Evolutionary conservation across 2,113 vertebrate species (phyloP), one percentile per base, ranked within the genome.

Genomic region (Colossoma macropomum): DNA sequence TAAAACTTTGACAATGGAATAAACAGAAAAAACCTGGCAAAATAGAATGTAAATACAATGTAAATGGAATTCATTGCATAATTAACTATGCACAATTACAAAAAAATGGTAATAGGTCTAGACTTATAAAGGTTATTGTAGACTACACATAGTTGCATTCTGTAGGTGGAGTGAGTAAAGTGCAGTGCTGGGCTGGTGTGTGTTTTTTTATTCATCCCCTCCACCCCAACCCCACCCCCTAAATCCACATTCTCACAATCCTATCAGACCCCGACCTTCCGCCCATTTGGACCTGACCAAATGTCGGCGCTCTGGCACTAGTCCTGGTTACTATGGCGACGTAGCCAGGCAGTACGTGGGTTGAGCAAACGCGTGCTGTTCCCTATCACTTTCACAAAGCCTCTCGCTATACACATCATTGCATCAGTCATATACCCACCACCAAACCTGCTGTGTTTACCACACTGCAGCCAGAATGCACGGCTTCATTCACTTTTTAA

Each of bases 251-350:
- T 12, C 13, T 27, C n/a, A 62, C n/a, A 62, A 66, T 62, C 41
- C 21, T 76, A 45, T 28, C 71, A 60, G 54, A 52, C 54, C n/a
- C 38, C 86, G 73, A 88, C 80, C 80, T 73, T 79, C 9, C 27
- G 21, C 75, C 77, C 27, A 25, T 30, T 60, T 85, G 79, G 82
- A 82, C 34, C 79, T 83, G 74, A 83, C 63, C 54, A 66, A 83
- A 80, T 68, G 59, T 54, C 30, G 17, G 63, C n/a, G 70, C 59
- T 81, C 56, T 86, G 73, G 74, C 79, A 84, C 54, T 65, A 23
- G 84, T 79, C 69, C 76, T 77, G 81, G 87, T 90, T 90, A 84
- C 87, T 89, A 89, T 90, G 85, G 88, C 80, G 82, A 91, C 74
- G 85, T 69, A n/a, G 66, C 45, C 28, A 28, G 73, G 28, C 73